phyloP scores from a whole-genome alignment of 2,888 invertebrate species.

The Boloria selene region DNA sequence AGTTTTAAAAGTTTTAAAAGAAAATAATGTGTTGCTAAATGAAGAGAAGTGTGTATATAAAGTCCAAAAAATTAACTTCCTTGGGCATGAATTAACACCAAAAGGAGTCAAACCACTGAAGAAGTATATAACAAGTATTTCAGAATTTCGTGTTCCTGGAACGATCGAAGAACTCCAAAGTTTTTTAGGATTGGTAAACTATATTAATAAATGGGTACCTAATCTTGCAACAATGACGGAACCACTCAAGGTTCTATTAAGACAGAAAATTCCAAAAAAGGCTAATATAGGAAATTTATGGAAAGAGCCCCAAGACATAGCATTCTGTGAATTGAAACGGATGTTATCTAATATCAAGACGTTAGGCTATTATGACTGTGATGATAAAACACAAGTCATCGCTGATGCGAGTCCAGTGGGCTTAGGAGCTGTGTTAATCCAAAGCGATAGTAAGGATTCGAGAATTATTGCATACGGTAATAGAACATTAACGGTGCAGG shows the following conservation, averaged over 20 bases:
- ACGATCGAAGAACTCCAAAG: conserved; percentile 37
- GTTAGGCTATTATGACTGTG: conserved; percentile 40
- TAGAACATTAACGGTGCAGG: conserved; percentile 41
- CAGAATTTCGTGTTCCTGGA: conserved; percentile 37
- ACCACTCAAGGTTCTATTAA: conserved; percentile 28
- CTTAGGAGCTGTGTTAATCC: conserved; percentile 37
- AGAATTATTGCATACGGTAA: conserved; percentile 47
- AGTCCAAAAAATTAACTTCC: too few relatives aligned
- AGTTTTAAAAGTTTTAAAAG: too few relatives aligned
- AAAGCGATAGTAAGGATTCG: conserved; percentile 34
- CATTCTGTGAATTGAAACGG: conserved; percentile 27
- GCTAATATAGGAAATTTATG: too few relatives aligned
- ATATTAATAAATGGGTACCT: conserved; percentile 38
- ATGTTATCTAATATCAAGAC: conserved; percentile 4
- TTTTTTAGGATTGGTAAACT: conserved; percentile 40
- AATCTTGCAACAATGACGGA: conserved; percentile 38
- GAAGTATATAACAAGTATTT: conserved; percentile 45
- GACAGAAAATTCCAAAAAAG: conserved; percentile 30
- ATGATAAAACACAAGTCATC: conserved; percentile 38
- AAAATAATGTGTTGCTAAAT: too few relatives aligned
- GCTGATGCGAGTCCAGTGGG: conserved; percentile 43
- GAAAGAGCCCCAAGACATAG: conserved; percentile 29
- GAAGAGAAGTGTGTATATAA: too few relatives aligned
- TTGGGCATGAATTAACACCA: conserved; percentile 35
- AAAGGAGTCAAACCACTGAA: conserved; percentile 46